Base-by-base conservation (phyloP, 1,140 invertebrate species). In the Caenorhabditis latens region DNA sequence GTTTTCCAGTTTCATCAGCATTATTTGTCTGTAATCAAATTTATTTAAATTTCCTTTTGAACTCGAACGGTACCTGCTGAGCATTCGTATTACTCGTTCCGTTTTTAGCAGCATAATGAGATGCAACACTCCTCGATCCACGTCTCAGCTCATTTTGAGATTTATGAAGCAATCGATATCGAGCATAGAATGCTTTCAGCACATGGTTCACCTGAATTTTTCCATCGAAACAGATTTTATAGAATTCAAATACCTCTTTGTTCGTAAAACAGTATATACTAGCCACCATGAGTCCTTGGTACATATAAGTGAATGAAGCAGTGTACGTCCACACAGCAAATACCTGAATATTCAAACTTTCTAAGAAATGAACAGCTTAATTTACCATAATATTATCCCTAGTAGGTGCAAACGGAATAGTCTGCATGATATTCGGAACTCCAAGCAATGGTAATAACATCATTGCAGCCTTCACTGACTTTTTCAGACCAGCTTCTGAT, bases 191-290 rank as follows among this genome's bases (percentile, higher is more conserved):
- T 42, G 58, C 84, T 84, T 90, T 90, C 16, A 92, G 57, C 2
- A 90, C 91, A 42, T 89, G 50, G 83, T 86, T 88, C 8, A 91
- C 91, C 90, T 91, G 71, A 42, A 91, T 83, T 13, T 75, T 57
- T 71, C 32, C 4, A 2, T 40, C 21, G 2, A 55, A 53, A 19
- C 53, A 13, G n/a, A 50, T 55, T 24, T 16, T 55, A 13, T 8
- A 42, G 24, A 75, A 32, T 0, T 43, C 13, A 57, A 21, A 87
- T 61, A 92, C 91, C 86, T 92, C 91, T 86, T 90, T 89, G 71
- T 92, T 92, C 7, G 91, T 93, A 86, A 92, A 92, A 57, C 91
- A 92, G 61, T 92, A 92, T 53, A 92, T 93, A 58, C 93, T 91
- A 11, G 92, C 82, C 85, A 92, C 92, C 85, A 92, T 90, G 13